A percentile compares a stretch with the other conserved stretches of the same genome.
phyloP scores from a whole-genome alignment of 2,797 vertebrate genomes.

The Sebastolobus altivelis region DNA sequence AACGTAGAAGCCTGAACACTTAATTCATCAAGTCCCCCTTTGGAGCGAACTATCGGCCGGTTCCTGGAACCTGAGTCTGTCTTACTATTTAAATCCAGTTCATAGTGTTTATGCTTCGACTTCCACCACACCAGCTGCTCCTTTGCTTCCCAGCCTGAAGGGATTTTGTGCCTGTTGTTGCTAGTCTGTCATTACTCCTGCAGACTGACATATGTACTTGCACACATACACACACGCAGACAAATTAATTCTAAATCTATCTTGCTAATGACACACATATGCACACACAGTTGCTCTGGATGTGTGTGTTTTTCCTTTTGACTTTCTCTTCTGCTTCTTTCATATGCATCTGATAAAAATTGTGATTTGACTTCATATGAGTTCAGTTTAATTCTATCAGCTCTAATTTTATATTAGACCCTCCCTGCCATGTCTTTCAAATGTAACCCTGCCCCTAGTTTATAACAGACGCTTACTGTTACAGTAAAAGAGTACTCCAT shows the following conservation, averaged over 20 bases:
- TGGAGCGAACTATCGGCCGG: conserved; percentile 38
- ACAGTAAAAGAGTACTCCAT: not conserved
- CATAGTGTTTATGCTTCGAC: conserved; percentile 53
- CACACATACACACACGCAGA: conserved; percentile 1
- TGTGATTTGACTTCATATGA: not conserved
- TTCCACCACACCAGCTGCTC: conserved; percentile 65
- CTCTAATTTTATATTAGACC: not conserved
- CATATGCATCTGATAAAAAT: conserved; percentile 2
- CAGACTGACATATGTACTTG: conserved; percentile 56
- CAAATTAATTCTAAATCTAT: conserved; percentile 42
- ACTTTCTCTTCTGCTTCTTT: not conserved
- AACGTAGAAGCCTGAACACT: conserved; percentile 15
- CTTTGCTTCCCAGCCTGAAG: conserved; percentile 53
- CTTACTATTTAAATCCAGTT: conserved; percentile 61
- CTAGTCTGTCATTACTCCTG: conserved; percentile 61
- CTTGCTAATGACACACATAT: conserved; percentile 37
- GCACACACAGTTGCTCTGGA: conserved; percentile 14
- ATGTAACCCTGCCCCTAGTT: not conserved
- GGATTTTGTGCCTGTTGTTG: conserved; percentile 57
- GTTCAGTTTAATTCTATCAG: not conserved
- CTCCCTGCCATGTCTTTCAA: not conserved
- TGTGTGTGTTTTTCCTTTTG: conserved; percentile 14
- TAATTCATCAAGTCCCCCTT: conserved; percentile 42
- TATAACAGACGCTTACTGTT: not conserved
- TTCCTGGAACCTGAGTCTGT: conserved; percentile 40